Evolutionary conservation across 2,888 invertebrate species (phyloP).

Genomic region (Dorcus hopei): DNA sequence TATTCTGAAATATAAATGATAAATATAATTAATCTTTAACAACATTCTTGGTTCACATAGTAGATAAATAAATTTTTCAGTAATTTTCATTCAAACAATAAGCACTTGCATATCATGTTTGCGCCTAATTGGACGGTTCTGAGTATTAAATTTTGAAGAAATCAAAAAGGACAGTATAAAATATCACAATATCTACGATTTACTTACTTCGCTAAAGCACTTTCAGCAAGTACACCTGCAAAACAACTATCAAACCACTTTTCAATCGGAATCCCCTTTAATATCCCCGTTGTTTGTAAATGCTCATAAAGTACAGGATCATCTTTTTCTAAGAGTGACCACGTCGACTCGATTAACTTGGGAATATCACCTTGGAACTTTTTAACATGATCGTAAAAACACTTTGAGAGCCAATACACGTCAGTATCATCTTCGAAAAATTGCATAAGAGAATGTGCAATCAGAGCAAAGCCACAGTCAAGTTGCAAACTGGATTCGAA

Average conservation of each 20-base stretch:
- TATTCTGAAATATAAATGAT: constrained; percentile 58
- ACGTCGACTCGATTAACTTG: constrained; percentile 65
- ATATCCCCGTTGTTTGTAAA: constrained; percentile 61
- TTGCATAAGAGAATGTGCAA: constrained; percentile 67
- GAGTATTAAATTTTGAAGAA: too few relatives aligned
- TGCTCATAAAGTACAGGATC: constrained; percentile 70
- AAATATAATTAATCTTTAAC: not conserved
- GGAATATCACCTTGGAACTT: constrained; percentile 64
- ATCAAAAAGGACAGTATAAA: not conserved
- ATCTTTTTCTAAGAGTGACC: constrained; percentile 70
- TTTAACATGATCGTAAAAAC: constrained; percentile 67
- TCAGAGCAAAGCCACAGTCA: constrained; percentile 55
- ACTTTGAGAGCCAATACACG: constrained; percentile 79
- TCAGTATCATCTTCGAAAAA: constrained; percentile 74
- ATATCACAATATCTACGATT: not conserved
- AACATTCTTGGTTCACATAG: too few relatives aligned
- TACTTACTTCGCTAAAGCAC: constrained; percentile 70
- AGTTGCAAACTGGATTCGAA: constrained; percentile 52
- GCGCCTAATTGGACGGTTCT: too few relatives aligned
- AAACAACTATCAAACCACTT: constrained; percentile 83
- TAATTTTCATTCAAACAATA: too few relatives aligned
- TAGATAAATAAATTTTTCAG: too few relatives aligned
- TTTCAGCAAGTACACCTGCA: constrained; percentile 75
- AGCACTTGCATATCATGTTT: too few relatives aligned
- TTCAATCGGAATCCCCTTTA: constrained; percentile 65